phyloP scores from a whole-genome alignment of 2,113 vertebrate species.

The Toxostoma redivivum region DNA sequence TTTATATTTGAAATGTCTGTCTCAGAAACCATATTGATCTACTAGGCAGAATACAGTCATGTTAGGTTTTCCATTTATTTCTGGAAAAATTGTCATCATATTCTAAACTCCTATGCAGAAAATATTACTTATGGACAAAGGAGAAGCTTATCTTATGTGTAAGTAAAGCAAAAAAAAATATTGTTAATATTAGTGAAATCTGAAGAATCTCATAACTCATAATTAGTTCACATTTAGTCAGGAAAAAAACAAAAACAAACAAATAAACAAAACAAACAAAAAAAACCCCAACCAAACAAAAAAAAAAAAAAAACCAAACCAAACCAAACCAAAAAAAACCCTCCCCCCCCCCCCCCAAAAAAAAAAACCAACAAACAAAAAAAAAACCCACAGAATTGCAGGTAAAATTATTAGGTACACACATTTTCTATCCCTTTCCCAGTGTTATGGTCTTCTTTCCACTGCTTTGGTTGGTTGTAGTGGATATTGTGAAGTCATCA shows the following conservation, averaged over 20 bases:
- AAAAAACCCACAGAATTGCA: background rate
- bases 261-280: no score
- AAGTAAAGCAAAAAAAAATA: background rate
- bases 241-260: background rate
- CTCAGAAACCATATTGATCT: background rate
- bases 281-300: no score
- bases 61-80: background rate
- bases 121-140: background rate
- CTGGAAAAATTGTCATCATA: background rate
- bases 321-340: no score
- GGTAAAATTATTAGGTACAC: background rate
- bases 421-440: background rate
- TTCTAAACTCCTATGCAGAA: background rate
- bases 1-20: background rate
- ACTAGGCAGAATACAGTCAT: background rate
- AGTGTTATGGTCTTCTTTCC: fast-evolving
- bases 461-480: background rate
- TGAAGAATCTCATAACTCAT: background rate
- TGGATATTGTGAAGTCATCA: background rate
- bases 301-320: background rate
- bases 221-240: background rate
- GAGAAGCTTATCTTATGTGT: background rate
- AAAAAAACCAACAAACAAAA: no score
- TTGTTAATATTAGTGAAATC: background rate
- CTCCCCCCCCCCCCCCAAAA: no score